Evolutionary conservation across 1,140 invertebrate genomes (phyloP).

Genomic region (Battus philenor): DNA sequence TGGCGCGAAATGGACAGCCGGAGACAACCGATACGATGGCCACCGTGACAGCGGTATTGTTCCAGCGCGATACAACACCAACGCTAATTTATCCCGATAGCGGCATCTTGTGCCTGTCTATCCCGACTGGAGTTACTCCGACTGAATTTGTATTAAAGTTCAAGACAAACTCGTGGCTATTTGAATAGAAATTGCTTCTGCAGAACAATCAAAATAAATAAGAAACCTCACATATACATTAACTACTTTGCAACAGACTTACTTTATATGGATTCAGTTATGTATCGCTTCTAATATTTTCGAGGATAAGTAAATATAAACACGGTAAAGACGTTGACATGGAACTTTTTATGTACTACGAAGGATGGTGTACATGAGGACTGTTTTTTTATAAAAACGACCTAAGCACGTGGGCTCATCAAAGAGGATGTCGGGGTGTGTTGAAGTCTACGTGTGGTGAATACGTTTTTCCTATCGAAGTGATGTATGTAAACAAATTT

Average conservation of each 20-base stretch:
- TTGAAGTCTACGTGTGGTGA: conserved; percentile 58
- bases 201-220: conserved; percentile 11
- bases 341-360: no score
- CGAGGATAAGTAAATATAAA: no score
- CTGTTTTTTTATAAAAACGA: no score
- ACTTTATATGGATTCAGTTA: no score
- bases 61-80: conserved; percentile 54
- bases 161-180: conserved; percentile 16
- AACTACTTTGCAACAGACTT: no score
- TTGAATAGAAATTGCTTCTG: conserved; percentile 13
- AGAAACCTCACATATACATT: no score
- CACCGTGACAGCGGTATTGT: conserved; percentile 70
- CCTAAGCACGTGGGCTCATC: no score
- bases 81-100: conserved; percentile 69
- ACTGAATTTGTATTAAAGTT: conserved; percentile 13
- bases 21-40: conserved; percentile 59
- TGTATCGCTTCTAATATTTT: no score
- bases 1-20: conserved; percentile 49
- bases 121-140: conserved; percentile 28
- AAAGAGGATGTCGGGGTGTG: conserved; percentile 49
- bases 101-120: conserved; percentile 54
- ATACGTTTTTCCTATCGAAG: conserved; percentile 30
- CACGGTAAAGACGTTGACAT: no score
- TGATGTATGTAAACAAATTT: conserved; percentile 70
- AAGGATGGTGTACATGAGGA: no score